Evolutionary conservation across 2,113 vertebrate species (phyloP), one percentile per base, ranked within the genome.

Genomic region (Willisornis vidua): DNA sequence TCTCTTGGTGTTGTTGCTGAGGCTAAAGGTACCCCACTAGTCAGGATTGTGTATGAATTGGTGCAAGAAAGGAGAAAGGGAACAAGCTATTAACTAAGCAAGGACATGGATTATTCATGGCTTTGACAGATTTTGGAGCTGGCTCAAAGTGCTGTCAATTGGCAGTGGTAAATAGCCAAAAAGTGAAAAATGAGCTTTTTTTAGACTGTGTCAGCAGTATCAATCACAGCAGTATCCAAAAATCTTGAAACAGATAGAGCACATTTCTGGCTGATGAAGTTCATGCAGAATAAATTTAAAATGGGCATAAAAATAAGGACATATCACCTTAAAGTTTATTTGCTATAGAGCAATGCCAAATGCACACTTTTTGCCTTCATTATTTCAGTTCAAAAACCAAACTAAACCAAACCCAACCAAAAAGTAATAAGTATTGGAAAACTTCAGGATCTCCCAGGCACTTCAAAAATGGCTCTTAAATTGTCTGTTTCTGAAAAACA

Each of bases 221-320:
- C 91, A 92, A 85, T 96, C 93, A 89, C 15, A 96, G 41, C 28
- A 66, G 73, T 35, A 93, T 91, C 77, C 89, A 93, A 94, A 94
- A 91, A 55, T 66, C 73, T 35, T 88, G 45, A 81, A 67, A 95
- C 33, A 65, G 86, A 86, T 77, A 87, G 28, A 83, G 16, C 55
- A n/a, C 61, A 75, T 89, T 92, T 90, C 76, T 92, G 37, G 45
- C 66, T 92, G 61, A 18, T 72, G 28, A 29, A 74, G 20, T 51
- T 87, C 33, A 65, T 86, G 52, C 13, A 78, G 84, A 93, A 81
- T 63, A 57, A 41, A 63, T 81, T 86, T 84, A 3, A 81, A 89
- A 84, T 37, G 68, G 33, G 25, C 35, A 68, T 45, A 89, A 90
- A 93, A 85, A 74, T 43, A 37, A 89, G 51, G 35, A 74, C 14